Percentiles rank a stretch among this genome's conserved stretches.
Evolutionary conservation across 2,888 invertebrate species (phyloP).

Genomic region (Plutella xylostella): DNA sequence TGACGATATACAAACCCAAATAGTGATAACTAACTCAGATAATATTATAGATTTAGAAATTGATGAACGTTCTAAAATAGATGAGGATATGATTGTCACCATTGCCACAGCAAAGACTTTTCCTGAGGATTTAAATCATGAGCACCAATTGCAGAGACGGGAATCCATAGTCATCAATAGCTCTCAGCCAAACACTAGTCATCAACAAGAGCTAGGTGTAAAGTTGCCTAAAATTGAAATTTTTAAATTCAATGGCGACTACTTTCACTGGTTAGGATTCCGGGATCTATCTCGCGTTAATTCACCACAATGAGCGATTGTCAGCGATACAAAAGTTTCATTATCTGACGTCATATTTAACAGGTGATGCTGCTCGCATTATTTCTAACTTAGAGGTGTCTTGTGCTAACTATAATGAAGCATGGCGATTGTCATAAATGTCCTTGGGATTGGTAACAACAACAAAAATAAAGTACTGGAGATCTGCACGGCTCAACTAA

Average conservation of each 20-base stretch:
- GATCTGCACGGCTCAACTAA: no score
- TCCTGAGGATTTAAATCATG: no score
- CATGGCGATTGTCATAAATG: constrained; percentile 9
- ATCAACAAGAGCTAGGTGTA: background rate
- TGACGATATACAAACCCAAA: no score
- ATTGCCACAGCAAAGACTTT: no score
- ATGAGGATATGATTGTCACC: no score
- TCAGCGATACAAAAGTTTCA: constrained; percentile 18
- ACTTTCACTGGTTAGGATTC: background rate
- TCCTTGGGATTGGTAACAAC: background rate
- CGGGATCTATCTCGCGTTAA: background rate
- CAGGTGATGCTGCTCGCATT: constrained; percentile 19
- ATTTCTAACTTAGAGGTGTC: constrained; percentile 18
- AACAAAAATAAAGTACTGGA: no score
- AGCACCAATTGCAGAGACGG: no score
- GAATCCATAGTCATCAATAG: no score
- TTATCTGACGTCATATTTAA: constrained; percentile 18
- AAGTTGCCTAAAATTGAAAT: background rate
- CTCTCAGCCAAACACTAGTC: background rate
- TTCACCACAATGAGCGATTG: constrained; percentile 15
- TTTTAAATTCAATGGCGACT: background rate
- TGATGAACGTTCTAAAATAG: no score
- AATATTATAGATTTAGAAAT: no score
- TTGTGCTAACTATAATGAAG: constrained; percentile 12
- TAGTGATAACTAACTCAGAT: no score